phyloP scores from a whole-genome alignment of 2,888 invertebrate genomes.

The Fabriciana adippe region DNA sequence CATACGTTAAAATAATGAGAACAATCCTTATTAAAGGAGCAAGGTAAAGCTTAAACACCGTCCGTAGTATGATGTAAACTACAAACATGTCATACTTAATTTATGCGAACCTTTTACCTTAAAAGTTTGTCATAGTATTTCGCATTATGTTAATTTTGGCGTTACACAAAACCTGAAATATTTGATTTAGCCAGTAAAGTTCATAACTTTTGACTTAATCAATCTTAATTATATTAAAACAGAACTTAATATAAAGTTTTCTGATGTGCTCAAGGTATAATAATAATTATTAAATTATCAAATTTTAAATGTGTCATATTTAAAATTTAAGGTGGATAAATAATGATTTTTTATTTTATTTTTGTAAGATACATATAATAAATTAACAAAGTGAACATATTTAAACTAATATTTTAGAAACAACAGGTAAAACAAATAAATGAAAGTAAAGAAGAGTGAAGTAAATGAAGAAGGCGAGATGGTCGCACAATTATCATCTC shows the following conservation, averaged over 20 bases:
- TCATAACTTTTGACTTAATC: background rate
- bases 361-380: too few species aligned
- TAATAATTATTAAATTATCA: too few species aligned
- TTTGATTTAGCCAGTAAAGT: background rate
- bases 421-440: background rate
- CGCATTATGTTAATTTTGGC: constrained; percentile 32
- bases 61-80: constrained; percentile 3
- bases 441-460: background rate
- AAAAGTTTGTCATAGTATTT: constrained; percentile 29
- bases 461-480: background rate
- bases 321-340: too few species aligned
- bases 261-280: too few species aligned
- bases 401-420: background rate
- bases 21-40: constrained; percentile 1
- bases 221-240: too few species aligned
- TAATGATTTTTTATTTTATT: too few species aligned
- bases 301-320: too few species aligned
- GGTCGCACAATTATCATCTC: background rate
- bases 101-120: constrained; percentile 33
- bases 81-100: constrained; percentile 23
- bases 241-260: too few species aligned
- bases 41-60: background rate
- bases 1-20: background rate
- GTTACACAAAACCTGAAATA: background rate
- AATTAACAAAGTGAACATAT: too few species aligned